phyloP scores from a whole-genome alignment of 2,888 invertebrate genomes.

The Desoria tigrina region DNA sequence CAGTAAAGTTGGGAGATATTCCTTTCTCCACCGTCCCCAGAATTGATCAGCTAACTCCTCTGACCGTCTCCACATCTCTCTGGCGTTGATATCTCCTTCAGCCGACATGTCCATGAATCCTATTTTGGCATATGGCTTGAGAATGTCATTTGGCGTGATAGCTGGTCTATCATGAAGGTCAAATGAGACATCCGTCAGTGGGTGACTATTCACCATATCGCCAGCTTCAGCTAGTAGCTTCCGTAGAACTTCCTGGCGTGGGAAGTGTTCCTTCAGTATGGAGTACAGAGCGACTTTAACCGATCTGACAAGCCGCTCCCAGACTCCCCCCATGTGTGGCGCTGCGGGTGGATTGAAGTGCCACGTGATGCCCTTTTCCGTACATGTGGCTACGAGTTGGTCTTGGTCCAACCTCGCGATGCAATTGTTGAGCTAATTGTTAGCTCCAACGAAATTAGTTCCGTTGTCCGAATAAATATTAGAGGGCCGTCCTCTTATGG shows the following conservation, averaged over 20 bases:
- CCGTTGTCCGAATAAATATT: constrained; percentile 13
- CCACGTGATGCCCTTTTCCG: not conserved
- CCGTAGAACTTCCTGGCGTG: not conserved
- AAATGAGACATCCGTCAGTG: constrained; percentile 1
- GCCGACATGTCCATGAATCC: constrained; percentile 21
- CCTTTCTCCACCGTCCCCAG: constrained; percentile 49
- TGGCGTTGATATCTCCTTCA: constrained; percentile 34
- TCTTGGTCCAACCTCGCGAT: not conserved
- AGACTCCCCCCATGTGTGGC: constrained; percentile 12
- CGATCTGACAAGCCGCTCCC: constrained; percentile 2
- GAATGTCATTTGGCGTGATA: constrained; percentile 10
- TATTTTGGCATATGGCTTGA: not conserved
- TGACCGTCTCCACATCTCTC: constrained; percentile 53
- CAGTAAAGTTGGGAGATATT: constrained; percentile 46
- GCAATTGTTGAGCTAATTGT: constrained; percentile 2
- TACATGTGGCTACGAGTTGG: not conserved
- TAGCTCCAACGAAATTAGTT: constrained; percentile 8
- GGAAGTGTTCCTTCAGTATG: not conserved
- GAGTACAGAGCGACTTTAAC: not conserved
- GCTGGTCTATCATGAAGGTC: not conserved
- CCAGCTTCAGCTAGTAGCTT: constrained; percentile 3
- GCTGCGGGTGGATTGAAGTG: constrained; percentile 14
- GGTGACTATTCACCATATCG: not conserved
- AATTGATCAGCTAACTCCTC: constrained; percentile 51
- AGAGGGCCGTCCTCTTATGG: not conserved